A percentile compares a stretch with the other conserved stretches of the same genome.
phyloP scores from a whole-genome alignment of 2,888 invertebrate genomes.

The Colletes collaris region DNA sequence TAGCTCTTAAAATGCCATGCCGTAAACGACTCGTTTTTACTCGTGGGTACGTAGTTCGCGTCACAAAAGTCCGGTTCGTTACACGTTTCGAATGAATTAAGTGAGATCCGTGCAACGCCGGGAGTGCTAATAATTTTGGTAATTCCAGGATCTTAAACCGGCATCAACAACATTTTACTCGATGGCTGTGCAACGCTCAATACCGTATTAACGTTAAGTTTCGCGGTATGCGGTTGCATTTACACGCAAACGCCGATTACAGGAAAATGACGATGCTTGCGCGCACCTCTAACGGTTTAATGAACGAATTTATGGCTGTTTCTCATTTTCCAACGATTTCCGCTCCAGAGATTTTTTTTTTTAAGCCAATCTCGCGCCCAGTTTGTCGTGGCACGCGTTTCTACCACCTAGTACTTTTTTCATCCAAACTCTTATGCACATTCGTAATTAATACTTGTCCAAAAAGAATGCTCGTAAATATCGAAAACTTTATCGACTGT shows the following conservation, averaged over 20 bases:
- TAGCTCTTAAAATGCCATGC: too few species aligned
- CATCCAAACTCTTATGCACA: too few species aligned
- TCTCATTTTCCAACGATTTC: constrained; percentile 49
- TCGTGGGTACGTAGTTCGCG: constrained; percentile 16
- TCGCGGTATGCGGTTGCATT: constrained; percentile 38
- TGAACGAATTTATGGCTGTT: constrained; percentile 57
- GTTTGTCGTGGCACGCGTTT: too few species aligned
- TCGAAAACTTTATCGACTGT: too few species aligned
- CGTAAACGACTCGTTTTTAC: constrained; percentile 9
- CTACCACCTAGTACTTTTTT: too few species aligned
- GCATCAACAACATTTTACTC: constrained; percentile 35
- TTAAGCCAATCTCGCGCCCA: too few species aligned
- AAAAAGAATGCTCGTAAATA: too few species aligned
- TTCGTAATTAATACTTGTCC: too few species aligned
- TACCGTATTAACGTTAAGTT: constrained; percentile 46
- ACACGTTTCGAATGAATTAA: constrained; percentile 23
- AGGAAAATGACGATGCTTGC: constrained; percentile 1
- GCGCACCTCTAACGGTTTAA: constrained; percentile 34
- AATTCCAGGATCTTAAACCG: constrained; percentile 35
- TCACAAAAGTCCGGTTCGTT: constrained; percentile 30
- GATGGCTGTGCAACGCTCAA: constrained; percentile 14
- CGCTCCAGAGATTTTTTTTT: not conserved
- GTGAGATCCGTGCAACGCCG: constrained; percentile 22
- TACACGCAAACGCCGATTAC: constrained; percentile 42
- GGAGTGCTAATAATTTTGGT: constrained; percentile 42